A percentile compares a stretch with the other conserved stretches of the same genome.
phyloP scores from a whole-genome alignment of 1,140 invertebrate species.

The Grapholita molesta region DNA sequence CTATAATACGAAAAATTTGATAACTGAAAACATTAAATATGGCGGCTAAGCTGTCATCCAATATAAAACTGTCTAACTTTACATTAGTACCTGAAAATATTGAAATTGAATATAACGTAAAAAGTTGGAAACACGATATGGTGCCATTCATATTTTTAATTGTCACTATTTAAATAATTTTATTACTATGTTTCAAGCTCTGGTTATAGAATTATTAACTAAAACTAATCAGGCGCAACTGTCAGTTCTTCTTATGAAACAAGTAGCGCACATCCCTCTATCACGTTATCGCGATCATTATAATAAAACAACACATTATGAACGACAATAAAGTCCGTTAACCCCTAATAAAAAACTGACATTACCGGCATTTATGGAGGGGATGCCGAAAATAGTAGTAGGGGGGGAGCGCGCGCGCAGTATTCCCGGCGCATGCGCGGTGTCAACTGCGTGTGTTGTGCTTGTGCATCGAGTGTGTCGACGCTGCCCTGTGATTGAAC shows the following conservation, averaged over 20 bases:
- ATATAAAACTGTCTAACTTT: too few relatives aligned
- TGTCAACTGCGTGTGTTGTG: neutral
- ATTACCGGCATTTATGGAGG: conserved; percentile 1
- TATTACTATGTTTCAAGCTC: too few relatives aligned
- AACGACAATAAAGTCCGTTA: conserved; percentile 14
- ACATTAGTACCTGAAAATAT: too few relatives aligned
- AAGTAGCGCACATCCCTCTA: neutral
- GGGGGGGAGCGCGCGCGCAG: conserved; percentile 4
- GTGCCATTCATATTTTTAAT: too few relatives aligned
- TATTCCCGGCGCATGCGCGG: neutral
- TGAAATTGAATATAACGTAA: too few relatives aligned
- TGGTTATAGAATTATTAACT: too few relatives aligned
- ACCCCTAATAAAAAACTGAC: neutral
- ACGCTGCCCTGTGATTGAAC: neutral
- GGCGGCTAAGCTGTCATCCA: too few relatives aligned
- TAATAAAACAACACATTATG: conserved; percentile 5
- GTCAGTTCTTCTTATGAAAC: neutral
- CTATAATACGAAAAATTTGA: too few relatives aligned
- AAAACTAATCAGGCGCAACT: too few relatives aligned
- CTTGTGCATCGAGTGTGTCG: neutral
- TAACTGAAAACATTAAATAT: too few relatives aligned
- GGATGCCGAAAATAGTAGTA: conserved; percentile 14
- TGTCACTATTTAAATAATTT: too few relatives aligned
- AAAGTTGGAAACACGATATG: too few relatives aligned
- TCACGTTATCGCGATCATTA: neutral